Evolutionary conservation across 2,888 invertebrate species (phyloP).

Genomic region (Acanthosepion pharaonis): DNA sequence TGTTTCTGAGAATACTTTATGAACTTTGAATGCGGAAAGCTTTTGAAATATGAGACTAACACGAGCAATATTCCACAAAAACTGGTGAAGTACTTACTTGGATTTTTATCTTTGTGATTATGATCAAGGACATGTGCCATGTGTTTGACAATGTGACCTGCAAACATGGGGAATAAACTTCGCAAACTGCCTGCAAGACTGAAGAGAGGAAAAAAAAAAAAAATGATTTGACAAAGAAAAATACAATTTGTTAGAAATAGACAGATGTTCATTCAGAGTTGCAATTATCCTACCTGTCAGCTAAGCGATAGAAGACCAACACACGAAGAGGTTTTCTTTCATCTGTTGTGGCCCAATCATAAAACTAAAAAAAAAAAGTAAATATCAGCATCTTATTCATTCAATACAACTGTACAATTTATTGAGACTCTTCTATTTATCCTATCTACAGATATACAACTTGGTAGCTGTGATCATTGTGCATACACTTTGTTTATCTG

Average conservation of each 20-base stretch:
- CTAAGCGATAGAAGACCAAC: constrained; percentile 85
- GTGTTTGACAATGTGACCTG: constrained; percentile 87
- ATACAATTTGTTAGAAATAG: neutral
- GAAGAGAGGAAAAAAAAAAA: constrained; percentile 48
- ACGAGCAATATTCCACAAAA: no score
- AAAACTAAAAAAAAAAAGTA: constrained; percentile 78
- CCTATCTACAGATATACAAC: no score
- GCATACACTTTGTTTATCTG: no score
- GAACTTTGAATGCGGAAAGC: no score
- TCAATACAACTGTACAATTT: no score
- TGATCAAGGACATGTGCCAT: constrained; percentile 82
- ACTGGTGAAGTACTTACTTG: constrained; percentile 55
- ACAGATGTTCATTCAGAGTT: no score
- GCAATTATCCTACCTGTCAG: constrained; percentile 62
- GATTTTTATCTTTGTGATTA: constrained; percentile 80
- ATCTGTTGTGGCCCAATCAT: constrained; percentile 85
- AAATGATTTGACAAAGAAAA: neutral
- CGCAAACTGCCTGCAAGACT: constrained; percentile 87
- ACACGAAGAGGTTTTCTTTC: constrained; percentile 79
- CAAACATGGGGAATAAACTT: constrained; percentile 91
- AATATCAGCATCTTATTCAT: no score
- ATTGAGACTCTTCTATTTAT: no score
- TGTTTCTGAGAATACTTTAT: no score
- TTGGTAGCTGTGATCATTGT: no score
- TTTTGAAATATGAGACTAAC: no score